Evolutionary conservation across 2,113 vertebrate genomes (phyloP).

Genomic region (Furnarius figulus): DNA sequence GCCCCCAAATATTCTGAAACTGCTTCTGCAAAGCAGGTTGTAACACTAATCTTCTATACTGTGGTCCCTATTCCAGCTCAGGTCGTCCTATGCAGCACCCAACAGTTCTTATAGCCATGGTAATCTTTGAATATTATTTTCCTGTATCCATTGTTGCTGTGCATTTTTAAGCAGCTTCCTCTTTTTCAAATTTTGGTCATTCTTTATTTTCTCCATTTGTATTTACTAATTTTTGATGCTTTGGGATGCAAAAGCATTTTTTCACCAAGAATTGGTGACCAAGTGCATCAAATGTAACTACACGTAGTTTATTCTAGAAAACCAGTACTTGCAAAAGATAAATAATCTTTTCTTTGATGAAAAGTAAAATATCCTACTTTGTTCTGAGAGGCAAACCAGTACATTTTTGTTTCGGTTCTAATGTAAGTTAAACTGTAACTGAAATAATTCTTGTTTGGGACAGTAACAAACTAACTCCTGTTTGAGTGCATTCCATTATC

Average conservation of each 20-base stretch:
- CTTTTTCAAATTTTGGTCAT: not conserved
- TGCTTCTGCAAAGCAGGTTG: not conserved
- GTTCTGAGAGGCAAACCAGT: accelerated
- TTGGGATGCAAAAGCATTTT: not conserved
- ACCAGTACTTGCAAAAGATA: not conserved
- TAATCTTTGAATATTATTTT: not conserved
- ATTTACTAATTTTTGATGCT: not conserved
- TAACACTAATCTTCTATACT: not conserved
- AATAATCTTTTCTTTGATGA: not conserved
- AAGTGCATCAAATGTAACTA: not conserved
- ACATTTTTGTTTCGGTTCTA: not conserved
- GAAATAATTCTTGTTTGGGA: not conserved
- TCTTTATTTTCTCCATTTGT: not conserved
- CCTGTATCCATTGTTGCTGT: not conserved
- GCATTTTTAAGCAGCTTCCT: not conserved
- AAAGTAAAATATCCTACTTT: not conserved
- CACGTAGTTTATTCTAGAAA: not conserved
- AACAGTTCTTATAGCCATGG: not conserved
- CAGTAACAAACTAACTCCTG: not conserved
- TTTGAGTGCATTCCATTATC: not conserved
- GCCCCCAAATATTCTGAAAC: not conserved
- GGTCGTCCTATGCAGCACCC: not conserved
- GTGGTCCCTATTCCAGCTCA: not conserved
- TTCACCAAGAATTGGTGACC: not conserved
- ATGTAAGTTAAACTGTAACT: not conserved